phyloP scores from a whole-genome alignment of 2,888 invertebrate genomes.

The Drosophila limbata region DNA sequence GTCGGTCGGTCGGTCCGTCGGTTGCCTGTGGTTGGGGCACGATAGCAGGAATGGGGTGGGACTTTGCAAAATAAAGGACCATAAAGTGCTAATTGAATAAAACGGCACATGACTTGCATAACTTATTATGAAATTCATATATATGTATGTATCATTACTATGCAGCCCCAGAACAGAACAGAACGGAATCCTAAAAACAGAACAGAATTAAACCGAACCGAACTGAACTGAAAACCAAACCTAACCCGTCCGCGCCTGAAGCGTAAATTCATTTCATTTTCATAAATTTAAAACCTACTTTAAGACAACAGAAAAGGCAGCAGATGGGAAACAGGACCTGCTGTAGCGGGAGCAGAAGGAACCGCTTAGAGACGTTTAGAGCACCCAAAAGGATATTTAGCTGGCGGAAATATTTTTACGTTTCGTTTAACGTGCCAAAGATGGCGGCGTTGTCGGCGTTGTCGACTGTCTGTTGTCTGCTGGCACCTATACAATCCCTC shows the following conservation, averaged over 20 bases:
- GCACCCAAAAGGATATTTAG: constrained; percentile 80
- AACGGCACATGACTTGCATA: constrained; percentile 84
- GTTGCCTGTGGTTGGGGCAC: constrained; percentile 5
- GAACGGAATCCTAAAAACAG: constrained; percentile 1
- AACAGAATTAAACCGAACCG: constrained; percentile 1
- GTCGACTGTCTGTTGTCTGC: constrained; percentile 20
- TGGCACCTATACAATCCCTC: constrained; percentile 25
- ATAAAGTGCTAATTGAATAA: constrained; percentile 84
- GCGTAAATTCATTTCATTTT: constrained; percentile 74
- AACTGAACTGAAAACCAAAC: constrained; percentile 15
- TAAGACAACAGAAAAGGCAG: constrained; percentile 43
- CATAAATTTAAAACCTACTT: constrained; percentile 79
- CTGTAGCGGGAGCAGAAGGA: constrained; percentile 48
- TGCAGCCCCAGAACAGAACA: constrained; percentile 51
- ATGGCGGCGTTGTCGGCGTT: constrained; percentile 47
- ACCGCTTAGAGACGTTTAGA: constrained; percentile 72
- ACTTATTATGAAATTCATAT: constrained; percentile 79
- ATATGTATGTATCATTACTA: constrained; percentile 61
- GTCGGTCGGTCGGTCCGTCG: constrained; percentile 6
- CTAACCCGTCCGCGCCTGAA: constrained; percentile 65
- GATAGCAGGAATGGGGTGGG: constrained; percentile 11
- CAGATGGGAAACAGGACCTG: constrained; percentile 1
- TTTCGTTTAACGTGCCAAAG: constrained; percentile 83
- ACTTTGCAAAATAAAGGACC: constrained; percentile 78
- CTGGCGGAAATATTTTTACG: constrained; percentile 84